Percentiles rank a stretch among this genome's conserved stretches.
Conservation (phyloP, 2,888 invertebrate genomes). For the Mesochorus sp. region DNA sequence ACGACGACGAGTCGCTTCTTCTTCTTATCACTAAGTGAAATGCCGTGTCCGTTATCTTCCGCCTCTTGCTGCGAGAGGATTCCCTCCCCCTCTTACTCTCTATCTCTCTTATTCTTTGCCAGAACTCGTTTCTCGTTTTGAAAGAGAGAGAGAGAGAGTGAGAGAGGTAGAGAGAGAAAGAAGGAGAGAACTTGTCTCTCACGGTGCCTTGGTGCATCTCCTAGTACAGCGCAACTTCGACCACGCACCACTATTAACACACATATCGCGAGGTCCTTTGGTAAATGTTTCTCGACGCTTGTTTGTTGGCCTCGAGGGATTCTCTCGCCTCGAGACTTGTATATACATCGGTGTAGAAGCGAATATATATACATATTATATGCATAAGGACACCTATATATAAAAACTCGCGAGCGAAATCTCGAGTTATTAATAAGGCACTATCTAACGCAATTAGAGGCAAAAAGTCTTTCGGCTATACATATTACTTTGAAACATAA, state of each 20-base stretch:
- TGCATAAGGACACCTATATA: slow-evolving; percentile 21
- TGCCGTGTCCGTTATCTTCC: slow-evolving; percentile 81
- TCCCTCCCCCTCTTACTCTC: not conserved
- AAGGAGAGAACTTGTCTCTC: slow-evolving; percentile 37
- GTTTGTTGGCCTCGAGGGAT: slow-evolving; percentile 33
- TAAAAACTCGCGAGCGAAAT: slow-evolving; percentile 61
- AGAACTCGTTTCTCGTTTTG: slow-evolving; percentile 68
- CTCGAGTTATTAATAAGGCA: slow-evolving; percentile 81
- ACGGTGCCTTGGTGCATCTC: slow-evolving; percentile 28
- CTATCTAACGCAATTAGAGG: slow-evolving; percentile 82
- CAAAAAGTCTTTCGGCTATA: slow-evolving; percentile 67
- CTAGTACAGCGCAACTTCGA: slow-evolving; percentile 30
- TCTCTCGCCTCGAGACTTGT: slow-evolving; percentile 7
- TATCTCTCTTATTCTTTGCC: slow-evolving; percentile 59
- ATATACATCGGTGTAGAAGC: not conserved
- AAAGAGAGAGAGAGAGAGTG: slow-evolving; percentile 9
- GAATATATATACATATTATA: slow-evolving; percentile 4
- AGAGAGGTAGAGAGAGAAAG: slow-evolving; percentile 6
- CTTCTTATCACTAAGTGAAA: slow-evolving; percentile 82
- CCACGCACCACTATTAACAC: slow-evolving; percentile 53
- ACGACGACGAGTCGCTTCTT: slow-evolving; percentile 70
- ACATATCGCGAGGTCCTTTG: slow-evolving; percentile 51
- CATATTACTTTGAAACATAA: slow-evolving; percentile 60
- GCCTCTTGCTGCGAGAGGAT: slow-evolving; percentile 61
- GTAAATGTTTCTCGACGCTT: slow-evolving; percentile 50